Conservation (phyloP, 2,888 invertebrate genomes). For the Hoplodrina blanda region DNA sequence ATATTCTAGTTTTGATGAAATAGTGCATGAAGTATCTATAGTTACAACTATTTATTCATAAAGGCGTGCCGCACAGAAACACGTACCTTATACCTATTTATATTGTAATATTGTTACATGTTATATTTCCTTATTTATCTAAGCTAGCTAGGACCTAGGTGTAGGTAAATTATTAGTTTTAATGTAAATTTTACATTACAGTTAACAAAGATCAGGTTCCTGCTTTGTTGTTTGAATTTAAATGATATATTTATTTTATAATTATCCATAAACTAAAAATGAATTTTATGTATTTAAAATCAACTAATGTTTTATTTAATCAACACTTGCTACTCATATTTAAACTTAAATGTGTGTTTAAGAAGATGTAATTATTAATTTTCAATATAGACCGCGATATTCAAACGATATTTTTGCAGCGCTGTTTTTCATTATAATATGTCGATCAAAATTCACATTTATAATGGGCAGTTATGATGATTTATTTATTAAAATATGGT, state of each 20-base stretch:
- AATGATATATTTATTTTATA: not conserved
- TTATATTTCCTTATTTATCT: constrained; percentile 37
- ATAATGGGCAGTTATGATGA: too few relatives aligned
- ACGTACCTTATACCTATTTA: not conserved
- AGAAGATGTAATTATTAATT: too few relatives aligned
- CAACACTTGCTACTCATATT: too few relatives aligned
- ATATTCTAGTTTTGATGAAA: constrained; percentile 24
- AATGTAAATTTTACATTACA: not conserved
- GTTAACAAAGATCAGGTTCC: not conserved
- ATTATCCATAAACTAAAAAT: not conserved
- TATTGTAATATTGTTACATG: constrained; percentile 4
- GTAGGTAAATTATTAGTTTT: not conserved
- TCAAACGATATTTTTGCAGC: too few relatives aligned
- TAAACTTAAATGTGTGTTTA: too few relatives aligned
- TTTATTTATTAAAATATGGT: too few relatives aligned
- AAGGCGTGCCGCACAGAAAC: constrained; percentile 15
- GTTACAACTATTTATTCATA: constrained; percentile 14
- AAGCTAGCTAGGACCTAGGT: not conserved
- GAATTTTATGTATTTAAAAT: too few relatives aligned
- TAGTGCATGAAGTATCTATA: constrained; percentile 46
- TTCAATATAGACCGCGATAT: too few relatives aligned
- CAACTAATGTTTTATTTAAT: too few relatives aligned
- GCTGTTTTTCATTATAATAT: too few relatives aligned
- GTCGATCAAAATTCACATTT: too few relatives aligned
- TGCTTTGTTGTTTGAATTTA: not conserved